Percentiles rank a stretch among this genome's conserved stretches.
phyloP scores from a whole-genome alignment of 2,888 invertebrate species.

The Drosophila kuntzei region DNA sequence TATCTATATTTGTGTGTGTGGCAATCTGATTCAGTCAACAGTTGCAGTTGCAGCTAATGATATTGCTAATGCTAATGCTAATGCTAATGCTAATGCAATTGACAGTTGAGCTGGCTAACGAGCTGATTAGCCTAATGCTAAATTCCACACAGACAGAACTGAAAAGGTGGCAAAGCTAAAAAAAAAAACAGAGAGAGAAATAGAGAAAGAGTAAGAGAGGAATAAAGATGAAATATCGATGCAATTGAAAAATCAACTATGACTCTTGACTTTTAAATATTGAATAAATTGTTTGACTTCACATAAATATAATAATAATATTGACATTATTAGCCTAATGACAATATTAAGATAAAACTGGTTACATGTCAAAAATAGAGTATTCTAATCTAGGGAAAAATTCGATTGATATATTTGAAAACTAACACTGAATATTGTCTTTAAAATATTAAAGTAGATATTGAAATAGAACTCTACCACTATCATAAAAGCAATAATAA shows the following conservation, averaged over 20 bases:
- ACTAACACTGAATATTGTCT: too few species aligned
- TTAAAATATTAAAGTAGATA: too few species aligned
- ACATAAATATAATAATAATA: not conserved
- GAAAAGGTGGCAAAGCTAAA: not conserved
- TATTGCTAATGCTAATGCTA: too few species aligned
- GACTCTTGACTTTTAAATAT: not conserved
- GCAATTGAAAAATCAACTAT: not conserved
- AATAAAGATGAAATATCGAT: not conserved
- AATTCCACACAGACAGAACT: not conserved
- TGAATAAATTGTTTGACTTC: not conserved
- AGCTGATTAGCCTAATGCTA: constrained; percentile 27
- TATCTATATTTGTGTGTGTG: not conserved
- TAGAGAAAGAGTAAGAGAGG: not conserved
- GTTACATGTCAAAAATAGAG: not conserved
- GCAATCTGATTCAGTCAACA: constrained; percentile 32
- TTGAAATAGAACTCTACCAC: too few species aligned
- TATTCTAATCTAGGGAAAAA: too few species aligned
- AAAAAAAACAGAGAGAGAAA: not conserved
- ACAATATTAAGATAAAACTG: not conserved
- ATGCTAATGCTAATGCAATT: constrained; percentile 43
- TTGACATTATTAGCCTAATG: not conserved
- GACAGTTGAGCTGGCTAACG: constrained; percentile 47
- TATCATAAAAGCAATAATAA: too few species aligned
- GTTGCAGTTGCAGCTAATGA: constrained; percentile 33
- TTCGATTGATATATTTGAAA: too few species aligned